phyloP scores from a whole-genome alignment of 2,888 invertebrate genomes.

The Rhopalosiphum nymphaeae region DNA sequence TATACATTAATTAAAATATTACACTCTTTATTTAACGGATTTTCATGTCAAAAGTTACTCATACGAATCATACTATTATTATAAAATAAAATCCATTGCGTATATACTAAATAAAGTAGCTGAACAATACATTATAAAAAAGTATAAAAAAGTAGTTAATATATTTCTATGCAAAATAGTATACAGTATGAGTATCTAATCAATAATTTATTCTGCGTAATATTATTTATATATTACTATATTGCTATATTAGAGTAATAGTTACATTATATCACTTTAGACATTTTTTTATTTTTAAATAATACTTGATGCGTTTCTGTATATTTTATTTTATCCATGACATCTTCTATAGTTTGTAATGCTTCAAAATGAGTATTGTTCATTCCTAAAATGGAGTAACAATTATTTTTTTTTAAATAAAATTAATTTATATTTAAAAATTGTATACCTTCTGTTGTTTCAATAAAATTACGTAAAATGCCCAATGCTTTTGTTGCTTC shows the following conservation, averaged over 20 bases:
- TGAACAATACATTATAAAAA: not conserved
- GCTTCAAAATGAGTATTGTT: conserved; percentile 1
- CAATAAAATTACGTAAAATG: not conserved
- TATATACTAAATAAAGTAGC: not conserved
- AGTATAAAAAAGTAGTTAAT: not conserved
- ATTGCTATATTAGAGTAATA: not conserved
- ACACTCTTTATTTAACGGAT: not conserved
- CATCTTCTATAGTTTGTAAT: conserved; percentile 12
- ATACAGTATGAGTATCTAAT: not conserved
- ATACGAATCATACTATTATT: not conserved
- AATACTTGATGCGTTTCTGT: not conserved
- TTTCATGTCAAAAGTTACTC: not conserved
- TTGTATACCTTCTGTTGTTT: not conserved
- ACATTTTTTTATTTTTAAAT: not conserved
- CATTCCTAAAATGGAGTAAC: not conserved
- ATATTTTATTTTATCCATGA: conserved; percentile 17
- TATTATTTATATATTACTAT: not conserved
- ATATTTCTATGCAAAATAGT: not conserved
- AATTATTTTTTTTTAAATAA: not conserved
- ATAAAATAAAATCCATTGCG: not conserved
- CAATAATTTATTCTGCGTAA: not conserved
- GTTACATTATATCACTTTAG: not conserved
- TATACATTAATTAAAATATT: not conserved
- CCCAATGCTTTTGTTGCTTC: not conserved
- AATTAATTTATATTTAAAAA: not conserved